Conservation (phyloP, 2,113 vertebrate genomes). For the Nannospalax galili region DNA sequence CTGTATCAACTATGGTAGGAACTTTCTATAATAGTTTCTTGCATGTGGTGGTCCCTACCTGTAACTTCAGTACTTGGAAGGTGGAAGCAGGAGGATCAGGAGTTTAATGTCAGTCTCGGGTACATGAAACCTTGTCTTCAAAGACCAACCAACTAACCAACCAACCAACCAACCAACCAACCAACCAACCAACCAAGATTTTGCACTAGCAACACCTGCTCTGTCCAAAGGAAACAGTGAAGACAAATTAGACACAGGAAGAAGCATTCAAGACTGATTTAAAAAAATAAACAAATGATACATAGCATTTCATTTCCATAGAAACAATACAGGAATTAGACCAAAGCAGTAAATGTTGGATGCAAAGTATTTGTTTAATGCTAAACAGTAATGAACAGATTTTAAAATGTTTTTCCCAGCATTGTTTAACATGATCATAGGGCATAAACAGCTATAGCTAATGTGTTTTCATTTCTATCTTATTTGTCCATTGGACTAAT, state of each 20-base stretch:
- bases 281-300: background rate
- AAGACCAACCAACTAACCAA: background rate
- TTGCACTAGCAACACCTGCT: too few relatives aligned
- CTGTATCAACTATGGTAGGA: background rate
- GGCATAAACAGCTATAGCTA: conserved; percentile 33
- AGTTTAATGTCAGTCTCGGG: background rate
- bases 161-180: background rate
- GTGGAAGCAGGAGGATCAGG: background rate
- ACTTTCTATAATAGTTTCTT: background rate
- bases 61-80: background rate
- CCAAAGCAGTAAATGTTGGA: background rate
- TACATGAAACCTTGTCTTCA: background rate
- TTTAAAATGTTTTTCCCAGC: background rate
- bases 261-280: background rate
- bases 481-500: conserved; percentile 11
- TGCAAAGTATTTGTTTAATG: conserved; percentile 62
- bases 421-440: background rate
- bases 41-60: background rate
- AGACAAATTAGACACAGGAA: background rate
- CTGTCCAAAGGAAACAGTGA: background rate
- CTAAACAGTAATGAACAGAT: conserved; percentile 46
- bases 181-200: background rate
- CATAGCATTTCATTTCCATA: background rate
- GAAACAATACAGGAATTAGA: conserved; percentile 55
- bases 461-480: conserved; percentile 15